Evolutionary conservation across 2,113 vertebrate genomes (phyloP).

Genomic region (Dasypus novemcinctus): DNA sequence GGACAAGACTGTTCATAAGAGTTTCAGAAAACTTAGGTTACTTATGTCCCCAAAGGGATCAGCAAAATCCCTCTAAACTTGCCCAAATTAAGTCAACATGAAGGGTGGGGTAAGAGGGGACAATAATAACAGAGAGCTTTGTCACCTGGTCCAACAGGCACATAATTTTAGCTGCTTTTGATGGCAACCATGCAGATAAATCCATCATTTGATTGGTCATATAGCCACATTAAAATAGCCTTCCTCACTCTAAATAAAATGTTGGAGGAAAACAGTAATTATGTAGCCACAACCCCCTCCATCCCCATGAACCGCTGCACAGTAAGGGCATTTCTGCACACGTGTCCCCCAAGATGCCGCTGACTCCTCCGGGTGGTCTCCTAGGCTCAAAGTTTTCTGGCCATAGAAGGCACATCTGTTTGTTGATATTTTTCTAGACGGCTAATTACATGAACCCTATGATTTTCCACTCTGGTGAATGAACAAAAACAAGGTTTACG

Average conservation of each 20-base stretch:
- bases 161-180: conserved; percentile 49
- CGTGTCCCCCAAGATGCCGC: neutral
- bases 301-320: neutral
- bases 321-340: conserved; percentile 25
- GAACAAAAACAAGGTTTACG: conserved; percentile 48
- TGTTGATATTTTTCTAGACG: conserved; percentile 69
- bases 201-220: conserved; percentile 22
- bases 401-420: conserved; percentile 67
- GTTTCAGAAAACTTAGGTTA: neutral
- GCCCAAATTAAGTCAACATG: neutral
- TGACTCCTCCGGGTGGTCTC: conserved; percentile 57
- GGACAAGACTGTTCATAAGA: neutral
- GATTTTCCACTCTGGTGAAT: conserved; percentile 67
- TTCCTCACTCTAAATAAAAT: conserved; percentile 39
- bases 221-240: conserved; percentile 50
- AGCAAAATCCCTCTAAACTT: conserved; percentile 6
- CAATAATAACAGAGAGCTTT: neutral
- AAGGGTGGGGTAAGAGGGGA: neutral
- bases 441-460: conserved; percentile 62
- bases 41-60: neutral
- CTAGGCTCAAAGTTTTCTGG: conserved; percentile 39
- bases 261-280: conserved; percentile 57
- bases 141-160: neutral
- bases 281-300: neutral
- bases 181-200: conserved; percentile 18